Base-by-base conservation (phyloP, 2,113 vertebrate species). In the Hippocampus guttulatus region DNA sequence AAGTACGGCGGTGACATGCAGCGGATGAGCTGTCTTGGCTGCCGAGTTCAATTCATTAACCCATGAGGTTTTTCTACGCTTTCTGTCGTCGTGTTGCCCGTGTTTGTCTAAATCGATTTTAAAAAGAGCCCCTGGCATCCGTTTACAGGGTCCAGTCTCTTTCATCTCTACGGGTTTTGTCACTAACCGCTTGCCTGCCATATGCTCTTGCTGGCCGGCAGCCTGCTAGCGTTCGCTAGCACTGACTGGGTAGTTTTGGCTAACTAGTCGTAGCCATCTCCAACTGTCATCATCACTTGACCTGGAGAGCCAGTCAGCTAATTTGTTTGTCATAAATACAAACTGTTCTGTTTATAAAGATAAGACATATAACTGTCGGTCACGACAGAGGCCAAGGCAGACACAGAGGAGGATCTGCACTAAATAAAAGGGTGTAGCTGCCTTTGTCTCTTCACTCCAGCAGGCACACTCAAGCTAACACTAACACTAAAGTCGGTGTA, bases 401-500 rank as follows among this genome's bases (percentile, higher is more conserved):
- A 74, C 71, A 27, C 64, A 73, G 52, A 67, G 9, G 52, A 64
- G 9, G 72, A 74, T 79, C 77, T 85, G 73, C 67, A 49, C 78
- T 73, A 74, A 81, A 67, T 73, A 75, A 81, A 67, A 78, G 81
- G 87, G 83, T 61, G 76, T 80, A 40, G 68, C 74, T 72, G 45
- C 68, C 60, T 78, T 72, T 82, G 81, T 80, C 78, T 49, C 58
- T 69, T 38, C 68, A 66, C 54, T 38, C 67, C 54, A 73, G 72
- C 61, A 38, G 2, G 2, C 64, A 64, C 40, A 54, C 47, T 27
- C 27, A 16, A 51, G 33, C 33, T 38, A 18, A 20, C 18, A 75
- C 52, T 49, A 27, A 64, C 74, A 75, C 64, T 1, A 65, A n/a
- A 16, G 69, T 73, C 58, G 72, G 65, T 41, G 78, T 67, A 72